Evolutionary conservation across 2,888 invertebrate genomes (phyloP), one percentile per base, ranked within the genome.

Genomic region (Dromius quadrimaculatus): DNA sequence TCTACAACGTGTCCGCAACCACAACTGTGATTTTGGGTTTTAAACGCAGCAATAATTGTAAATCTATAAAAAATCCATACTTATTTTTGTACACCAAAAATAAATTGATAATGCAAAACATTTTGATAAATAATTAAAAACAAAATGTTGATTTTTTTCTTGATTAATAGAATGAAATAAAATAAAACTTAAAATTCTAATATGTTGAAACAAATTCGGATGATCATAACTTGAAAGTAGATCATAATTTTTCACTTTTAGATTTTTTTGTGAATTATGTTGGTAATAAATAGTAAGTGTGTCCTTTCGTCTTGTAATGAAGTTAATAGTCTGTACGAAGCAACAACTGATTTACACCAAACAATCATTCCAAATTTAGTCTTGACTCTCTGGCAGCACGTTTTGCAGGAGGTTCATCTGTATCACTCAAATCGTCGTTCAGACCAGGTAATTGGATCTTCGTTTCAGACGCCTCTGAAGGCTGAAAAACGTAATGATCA

Each of bases 381-480:
- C 50, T 69, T 38, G 68, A 43, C 1, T 68, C 68, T 59, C 68
- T 59, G 45, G 70, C 70, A 47, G 38, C 68, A 43, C 82, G 77
- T 76, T 84, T 84, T 13, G 80, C 79, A 50, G 84, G 83, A 1
- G 84, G 84, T 71, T 83, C 83, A 17, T 81, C 81, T 15, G 80
- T 76, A 23, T 84, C 83, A 72, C 85, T 84, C 57, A 87, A 87
- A 72, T 86, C 90, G 11, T 70, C 70, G 36, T 50, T 70, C 72
- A 92, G 83, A 20, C 90, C 91, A 11, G 91, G 91, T 74, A 92
- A 84, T 78, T 89, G 89, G 76, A 92, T 91, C 81, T 91, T 90
- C 13, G 92, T 92, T 76, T 92, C 91, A 1, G 91, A 89, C n/a
- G 92, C 92, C 84, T 91, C 91, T 4, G 91, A 90, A 9, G 92